phyloP scores from a whole-genome alignment of 2,888 invertebrate genomes.

The Chloroclystis v-ata region DNA sequence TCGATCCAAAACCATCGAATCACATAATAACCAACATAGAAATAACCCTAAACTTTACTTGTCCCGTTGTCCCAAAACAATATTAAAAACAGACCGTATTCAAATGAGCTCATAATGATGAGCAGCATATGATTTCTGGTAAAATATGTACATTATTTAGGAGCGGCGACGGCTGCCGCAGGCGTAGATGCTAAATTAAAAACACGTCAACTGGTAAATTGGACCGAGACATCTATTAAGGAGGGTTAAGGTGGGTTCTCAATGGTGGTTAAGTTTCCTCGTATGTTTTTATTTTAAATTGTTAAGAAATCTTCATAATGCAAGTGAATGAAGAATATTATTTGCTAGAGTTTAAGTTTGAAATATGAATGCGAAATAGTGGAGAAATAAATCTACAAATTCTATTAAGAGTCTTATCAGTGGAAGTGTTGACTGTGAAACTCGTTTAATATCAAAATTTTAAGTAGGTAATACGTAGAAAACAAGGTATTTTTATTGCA shows the following conservation, averaged over 20 bases:
- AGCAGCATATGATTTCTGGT: constrained; percentile 65
- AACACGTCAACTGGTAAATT: constrained; percentile 78
- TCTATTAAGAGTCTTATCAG: no score
- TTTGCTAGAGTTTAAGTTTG: no score
- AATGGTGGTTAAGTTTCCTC: constrained; percentile 28
- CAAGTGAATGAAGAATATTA: no score
- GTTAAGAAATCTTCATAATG: no score
- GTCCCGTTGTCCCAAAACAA: constrained; percentile 33
- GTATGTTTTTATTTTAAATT: no score
- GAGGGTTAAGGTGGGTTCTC: constrained; percentile 45
- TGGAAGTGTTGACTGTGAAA: no score
- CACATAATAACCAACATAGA: neutral
- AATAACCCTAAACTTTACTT: constrained; percentile 21
- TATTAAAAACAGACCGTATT: constrained; percentile 38
- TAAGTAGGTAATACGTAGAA: no score
- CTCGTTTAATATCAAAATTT: no score
- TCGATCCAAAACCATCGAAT: neutral
- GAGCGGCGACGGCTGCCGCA: constrained; percentile 68
- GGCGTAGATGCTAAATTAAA: constrained; percentile 76
- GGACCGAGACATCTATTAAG: constrained; percentile 78
- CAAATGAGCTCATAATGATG: constrained; percentile 71
- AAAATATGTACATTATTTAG: constrained; percentile 68
- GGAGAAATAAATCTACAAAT: no score
- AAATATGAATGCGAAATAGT: no score
- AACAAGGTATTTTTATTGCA: no score